These are phyloP conservation scores for Metridium senile DNA, from an alignment of 92 coral and sea anemone genomes.

Conservation along the genomic window DNA sequence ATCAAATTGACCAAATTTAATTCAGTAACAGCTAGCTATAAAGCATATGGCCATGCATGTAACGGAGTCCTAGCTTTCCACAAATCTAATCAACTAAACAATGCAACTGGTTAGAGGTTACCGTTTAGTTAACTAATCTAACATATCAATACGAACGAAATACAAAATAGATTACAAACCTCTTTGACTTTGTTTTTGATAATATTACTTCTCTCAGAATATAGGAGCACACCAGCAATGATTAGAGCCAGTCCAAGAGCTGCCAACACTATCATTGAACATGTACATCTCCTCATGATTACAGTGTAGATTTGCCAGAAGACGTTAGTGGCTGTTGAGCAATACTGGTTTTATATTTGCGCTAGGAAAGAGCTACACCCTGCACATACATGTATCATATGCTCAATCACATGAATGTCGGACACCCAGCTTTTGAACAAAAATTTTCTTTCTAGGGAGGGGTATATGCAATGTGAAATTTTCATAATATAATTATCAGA, in stretches of 20 bases:
- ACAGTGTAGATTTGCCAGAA: neutral
- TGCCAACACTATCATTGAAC: constrained; percentile 33
- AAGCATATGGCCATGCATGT: no score
- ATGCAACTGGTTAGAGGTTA: no score
- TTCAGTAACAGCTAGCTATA: no score
- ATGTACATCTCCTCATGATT: constrained; percentile 5
- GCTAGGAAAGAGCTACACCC: neutral
- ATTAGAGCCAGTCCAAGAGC: constrained; percentile 48
- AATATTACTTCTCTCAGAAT: constrained; percentile 53
- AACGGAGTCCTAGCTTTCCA: no score
- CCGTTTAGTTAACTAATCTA: no score
- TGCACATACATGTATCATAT: no score
- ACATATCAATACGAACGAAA: no score
- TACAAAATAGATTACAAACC: constrained; percentile 29
- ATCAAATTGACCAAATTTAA: no score
- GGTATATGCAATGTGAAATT: no score
- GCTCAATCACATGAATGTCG: neutral
- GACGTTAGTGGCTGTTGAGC: neutral
- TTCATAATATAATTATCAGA: no score
- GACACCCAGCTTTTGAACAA: neutral
- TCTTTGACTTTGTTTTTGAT: constrained; percentile 60
- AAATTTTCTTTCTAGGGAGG: neutral
- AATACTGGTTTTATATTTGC: neutral
- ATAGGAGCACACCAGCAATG: constrained; percentile 57
- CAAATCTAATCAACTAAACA: no score